Evolutionary conservation across 2,113 vertebrate genomes (phyloP).

Genomic region (Melanerpes formicivorus): DNA sequence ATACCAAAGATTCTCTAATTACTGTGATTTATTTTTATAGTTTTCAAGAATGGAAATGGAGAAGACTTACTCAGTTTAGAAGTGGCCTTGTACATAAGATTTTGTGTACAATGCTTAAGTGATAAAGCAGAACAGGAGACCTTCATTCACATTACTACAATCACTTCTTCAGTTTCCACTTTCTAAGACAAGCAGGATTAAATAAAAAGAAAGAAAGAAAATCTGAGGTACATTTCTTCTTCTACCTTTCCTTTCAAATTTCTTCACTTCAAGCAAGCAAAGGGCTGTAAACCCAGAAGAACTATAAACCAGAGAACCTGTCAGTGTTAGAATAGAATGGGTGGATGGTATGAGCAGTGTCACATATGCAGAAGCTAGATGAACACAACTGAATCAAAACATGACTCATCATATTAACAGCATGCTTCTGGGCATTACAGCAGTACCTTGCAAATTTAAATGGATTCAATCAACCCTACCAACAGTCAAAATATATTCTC

Average conservation of each 20-base stretch:
- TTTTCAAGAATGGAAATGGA: neutral
- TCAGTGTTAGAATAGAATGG: neutral
- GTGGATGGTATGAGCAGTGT: neutral
- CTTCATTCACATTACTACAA: neutral
- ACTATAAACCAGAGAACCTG: neutral
- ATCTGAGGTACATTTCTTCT: neutral
- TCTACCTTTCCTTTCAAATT: neutral
- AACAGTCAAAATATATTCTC: neutral
- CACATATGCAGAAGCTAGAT: neutral
- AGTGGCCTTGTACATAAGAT: rapidly evolving
- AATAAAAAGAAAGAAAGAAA: neutral
- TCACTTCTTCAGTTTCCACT: neutral
- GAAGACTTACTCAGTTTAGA: neutral
- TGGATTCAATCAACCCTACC: neutral
- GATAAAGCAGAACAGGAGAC: neutral
- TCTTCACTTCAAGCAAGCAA: neutral
- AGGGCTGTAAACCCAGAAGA: neutral
- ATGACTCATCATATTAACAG: neutral
- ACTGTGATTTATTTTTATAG: neutral
- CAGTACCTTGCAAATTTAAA: conserved; percentile 4
- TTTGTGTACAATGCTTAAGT: neutral
- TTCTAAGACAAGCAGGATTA: neutral
- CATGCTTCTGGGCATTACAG: neutral
- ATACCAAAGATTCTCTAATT: neutral
- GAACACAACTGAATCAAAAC: conserved; percentile 22